Evolutionary conservation across 2,797 vertebrate genomes (phyloP), one percentile per base, ranked within the genome.

Genomic region (Lemur catta): DNA sequence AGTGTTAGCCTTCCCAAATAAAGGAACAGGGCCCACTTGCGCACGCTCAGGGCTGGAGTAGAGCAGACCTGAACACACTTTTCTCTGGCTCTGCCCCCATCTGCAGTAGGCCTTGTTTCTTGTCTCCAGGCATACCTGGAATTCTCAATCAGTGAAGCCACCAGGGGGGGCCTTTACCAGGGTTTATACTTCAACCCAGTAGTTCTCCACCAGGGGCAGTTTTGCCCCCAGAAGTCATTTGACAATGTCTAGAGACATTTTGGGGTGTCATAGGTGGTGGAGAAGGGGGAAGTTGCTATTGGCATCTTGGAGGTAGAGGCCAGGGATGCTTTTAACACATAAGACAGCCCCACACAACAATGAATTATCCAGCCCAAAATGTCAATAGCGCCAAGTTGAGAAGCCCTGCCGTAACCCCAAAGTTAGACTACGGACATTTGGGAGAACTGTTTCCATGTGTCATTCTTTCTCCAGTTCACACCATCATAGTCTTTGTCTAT

Each of bases 1-100:
- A 4, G 13, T 22, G 17, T 61, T 67, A 84, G 13, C 7, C 59
- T 28, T 52, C n/a, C 9, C 15, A 26, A 41, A 6, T 46, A 80
- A 89, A 80, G 18, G 38, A 69, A 48, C 55, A 28, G 5, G 13
- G 9, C 3, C 18, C 41, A 14, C 9, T 0, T 0, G 0, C 2
- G 12, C 0, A 22, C 7, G 78, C 57, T 52, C 15, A 63, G 8
- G 50, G 2, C 57, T 84, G 4, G 15, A 28, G 18, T 46, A 28
- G 6, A 61, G 38, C 30, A 35, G 41, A 26, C 1, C 28, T 55
- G 10, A 59, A 52, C 59, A 43, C n/a, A 8, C 69, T 33, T n/a
- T 18, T n/a, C 33, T 67, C 33, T 67, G 7, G 4, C 63, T 91
- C 26, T 46, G 26, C 15, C 69, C 63, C 80, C 59, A 18, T 67